A percentile compares a stretch with the other conserved stretches of the same genome.
Conservation (phyloP, 2,113 vertebrate genomes). For the Ammodytes marinus region DNA sequence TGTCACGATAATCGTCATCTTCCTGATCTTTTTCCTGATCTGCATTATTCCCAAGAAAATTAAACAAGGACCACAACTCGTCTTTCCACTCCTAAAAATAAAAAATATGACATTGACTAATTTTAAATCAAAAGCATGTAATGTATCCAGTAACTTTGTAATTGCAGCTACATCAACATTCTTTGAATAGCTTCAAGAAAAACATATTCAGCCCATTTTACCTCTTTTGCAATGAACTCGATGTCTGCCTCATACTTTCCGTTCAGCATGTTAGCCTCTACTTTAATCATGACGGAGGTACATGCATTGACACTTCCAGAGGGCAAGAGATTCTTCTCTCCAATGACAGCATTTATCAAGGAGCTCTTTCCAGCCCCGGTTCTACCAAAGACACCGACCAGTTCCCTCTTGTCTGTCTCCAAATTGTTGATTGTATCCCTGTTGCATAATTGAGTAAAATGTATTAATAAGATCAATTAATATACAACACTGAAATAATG, state of each 20-base stretch:
- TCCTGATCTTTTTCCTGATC: not conserved
- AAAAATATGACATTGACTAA: too few species aligned
- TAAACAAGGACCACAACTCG: constrained; percentile 33
- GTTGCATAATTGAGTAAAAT: not conserved
- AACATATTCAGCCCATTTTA: constrained; percentile 3
- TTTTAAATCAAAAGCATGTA: not conserved
- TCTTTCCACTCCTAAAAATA: constrained; percentile 64
- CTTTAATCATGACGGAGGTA: constrained; percentile 74
- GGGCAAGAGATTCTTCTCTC: constrained; percentile 58
- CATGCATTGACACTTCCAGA: constrained; percentile 63
- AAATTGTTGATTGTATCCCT: constrained; percentile 38
- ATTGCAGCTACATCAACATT: not conserved
- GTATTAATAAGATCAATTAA: not conserved
- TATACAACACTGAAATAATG: not conserved
- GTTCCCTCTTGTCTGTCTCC: constrained; percentile 50
- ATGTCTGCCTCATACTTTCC: constrained; percentile 67
- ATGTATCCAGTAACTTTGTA: not conserved
- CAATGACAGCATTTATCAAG: constrained; percentile 74
- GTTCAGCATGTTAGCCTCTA: constrained; percentile 50
- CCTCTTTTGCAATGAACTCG: constrained; percentile 72
- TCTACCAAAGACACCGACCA: constrained; percentile 75
- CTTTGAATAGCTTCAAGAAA: not conserved
- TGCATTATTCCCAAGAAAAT: not conserved
- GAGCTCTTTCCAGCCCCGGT: constrained; percentile 76
- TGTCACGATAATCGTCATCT: not conserved